A percentile compares a stretch with the other conserved stretches of the same genome.
These are phyloP conservation scores for Potamarius usumacintae DNA, from an alignment of 2,113 vertebrate species.

Conservation along the genomic window DNA sequence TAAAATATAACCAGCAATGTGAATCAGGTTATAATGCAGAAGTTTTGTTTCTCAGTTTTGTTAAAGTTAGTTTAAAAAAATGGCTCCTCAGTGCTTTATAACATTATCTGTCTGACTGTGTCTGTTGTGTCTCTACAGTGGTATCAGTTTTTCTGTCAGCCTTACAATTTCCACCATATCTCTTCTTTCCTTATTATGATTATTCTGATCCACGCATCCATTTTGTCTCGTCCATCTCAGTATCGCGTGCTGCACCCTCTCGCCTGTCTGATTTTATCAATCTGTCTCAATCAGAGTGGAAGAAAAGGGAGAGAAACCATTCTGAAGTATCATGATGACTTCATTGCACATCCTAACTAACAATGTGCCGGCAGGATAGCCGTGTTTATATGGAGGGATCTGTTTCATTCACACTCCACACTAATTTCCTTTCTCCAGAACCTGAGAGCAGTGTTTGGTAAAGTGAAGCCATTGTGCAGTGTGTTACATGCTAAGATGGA, in stretches of 20 bases:
- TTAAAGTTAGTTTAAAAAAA: conserved; percentile 14
- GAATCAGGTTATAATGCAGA: neutral
- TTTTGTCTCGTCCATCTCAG: conserved; percentile 5
- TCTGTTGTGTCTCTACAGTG: conserved; percentile 4
- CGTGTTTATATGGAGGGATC: conserved; percentile 1
- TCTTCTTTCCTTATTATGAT: conserved; percentile 12
- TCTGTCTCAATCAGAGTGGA: conserved; percentile 31
- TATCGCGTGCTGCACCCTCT: neutral
- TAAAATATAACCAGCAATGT: neutral
- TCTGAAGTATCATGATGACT: conserved; percentile 27
- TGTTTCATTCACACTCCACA: conserved; percentile 19
- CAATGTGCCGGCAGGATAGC: neutral
- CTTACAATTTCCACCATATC: conserved; percentile 26
- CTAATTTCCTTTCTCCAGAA: conserved; percentile 20
- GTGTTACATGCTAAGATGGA: conserved; percentile 9
- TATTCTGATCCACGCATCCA: conserved; percentile 21
- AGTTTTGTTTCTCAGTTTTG: neutral
- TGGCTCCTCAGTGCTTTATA: neutral
- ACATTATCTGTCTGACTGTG: neutral
- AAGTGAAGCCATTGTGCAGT: conserved; percentile 6
- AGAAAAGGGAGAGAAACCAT: conserved; percentile 2
- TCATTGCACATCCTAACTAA: conserved; percentile 32
- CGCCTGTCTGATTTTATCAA: conserved; percentile 32
- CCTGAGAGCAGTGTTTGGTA: neutral
- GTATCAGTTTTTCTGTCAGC: conserved; percentile 13